phyloP scores from a whole-genome alignment of 2,888 invertebrate genomes.

The Rhopalosiphum nymphaeae region DNA sequence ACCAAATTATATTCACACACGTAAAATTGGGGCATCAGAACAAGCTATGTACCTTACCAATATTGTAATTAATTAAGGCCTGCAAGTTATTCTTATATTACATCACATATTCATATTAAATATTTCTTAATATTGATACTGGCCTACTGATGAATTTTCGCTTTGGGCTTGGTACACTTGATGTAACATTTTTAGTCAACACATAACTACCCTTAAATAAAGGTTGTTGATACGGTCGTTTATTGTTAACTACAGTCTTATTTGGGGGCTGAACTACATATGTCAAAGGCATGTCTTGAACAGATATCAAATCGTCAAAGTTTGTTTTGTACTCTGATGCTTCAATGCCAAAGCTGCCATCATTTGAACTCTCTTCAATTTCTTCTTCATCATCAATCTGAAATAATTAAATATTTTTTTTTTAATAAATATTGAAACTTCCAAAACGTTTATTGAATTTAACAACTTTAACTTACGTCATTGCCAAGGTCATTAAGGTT shows the following conservation, averaged over 20 bases:
- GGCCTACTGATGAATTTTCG: slow-evolving; percentile 61
- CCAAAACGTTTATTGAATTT: neutral
- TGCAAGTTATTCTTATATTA: slow-evolving; percentile 39
- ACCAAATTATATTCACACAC: neutral
- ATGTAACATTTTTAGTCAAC: slow-evolving; percentile 56
- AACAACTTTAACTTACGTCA: slow-evolving; percentile 52
- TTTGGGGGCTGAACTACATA: slow-evolving; percentile 57
- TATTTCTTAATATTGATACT: slow-evolving; percentile 60
- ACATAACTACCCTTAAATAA: slow-evolving; percentile 59
- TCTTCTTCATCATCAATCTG: slow-evolving; percentile 60
- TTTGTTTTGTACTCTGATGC: slow-evolving; percentile 61
- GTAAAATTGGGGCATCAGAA: slow-evolving; percentile 7
- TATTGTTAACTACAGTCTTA: slow-evolving; percentile 60
- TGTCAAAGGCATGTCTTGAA: slow-evolving; percentile 55
- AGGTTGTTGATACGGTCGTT: slow-evolving; percentile 51
- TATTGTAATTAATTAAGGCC: slow-evolving; percentile 39
- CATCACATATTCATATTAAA: slow-evolving; percentile 11
- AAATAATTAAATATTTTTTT: neutral
- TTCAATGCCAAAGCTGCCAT: slow-evolving; percentile 56
- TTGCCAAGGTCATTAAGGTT: slow-evolving; percentile 58
- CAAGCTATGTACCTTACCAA: slow-evolving; percentile 36
- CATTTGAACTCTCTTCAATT: slow-evolving; percentile 58
- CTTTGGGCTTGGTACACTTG: slow-evolving; percentile 55
- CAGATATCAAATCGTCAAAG: slow-evolving; percentile 62
- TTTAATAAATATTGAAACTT: neutral